phyloP scores from a whole-genome alignment of 2,888 invertebrate species.

The Leptinotarsa juncta region DNA sequence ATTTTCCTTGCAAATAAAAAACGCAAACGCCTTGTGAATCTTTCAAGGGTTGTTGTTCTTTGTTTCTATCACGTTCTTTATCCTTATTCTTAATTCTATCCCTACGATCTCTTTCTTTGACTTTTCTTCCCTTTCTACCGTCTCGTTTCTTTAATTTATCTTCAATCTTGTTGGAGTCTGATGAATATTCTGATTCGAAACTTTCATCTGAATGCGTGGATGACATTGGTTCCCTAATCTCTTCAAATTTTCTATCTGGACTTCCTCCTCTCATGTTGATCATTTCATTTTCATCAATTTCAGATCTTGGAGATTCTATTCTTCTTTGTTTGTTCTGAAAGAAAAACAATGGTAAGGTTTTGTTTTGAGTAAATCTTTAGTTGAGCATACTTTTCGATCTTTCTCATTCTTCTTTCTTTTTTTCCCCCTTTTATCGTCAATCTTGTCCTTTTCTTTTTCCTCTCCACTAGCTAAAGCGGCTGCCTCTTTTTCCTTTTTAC shows the following conservation, averaged over 20 bases:
- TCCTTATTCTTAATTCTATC: constrained; percentile 67
- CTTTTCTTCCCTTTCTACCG: constrained; percentile 45
- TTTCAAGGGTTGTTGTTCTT: constrained; percentile 68
- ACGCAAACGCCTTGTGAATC: constrained; percentile 82
- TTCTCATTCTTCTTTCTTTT: constrained; percentile 70
- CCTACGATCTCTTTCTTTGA: constrained; percentile 51
- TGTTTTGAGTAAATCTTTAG: constrained; percentile 61
- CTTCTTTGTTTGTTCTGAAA: constrained; percentile 69
- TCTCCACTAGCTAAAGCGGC: constrained; percentile 54
- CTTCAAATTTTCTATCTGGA: constrained; percentile 57
- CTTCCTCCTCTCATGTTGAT: constrained; percentile 83
- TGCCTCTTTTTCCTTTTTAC: constrained; percentile 71
- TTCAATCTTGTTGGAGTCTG: constrained; percentile 57
- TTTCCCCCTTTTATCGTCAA: constrained; percentile 68
- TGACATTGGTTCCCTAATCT: constrained; percentile 49
- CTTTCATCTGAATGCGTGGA: constrained; percentile 64
- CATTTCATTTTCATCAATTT: constrained; percentile 83
- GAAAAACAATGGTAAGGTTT: constrained; percentile 51
- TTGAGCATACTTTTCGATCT: constrained; percentile 67
- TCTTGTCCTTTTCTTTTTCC: constrained; percentile 67
- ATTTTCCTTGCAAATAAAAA: constrained; percentile 90
- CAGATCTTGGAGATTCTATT: constrained; percentile 63
- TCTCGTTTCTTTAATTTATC: constrained; percentile 39
- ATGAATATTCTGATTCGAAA: constrained; percentile 70
- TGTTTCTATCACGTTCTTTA: constrained; percentile 59